Evolutionary conservation across 2,888 invertebrate species (phyloP).

Genomic region (Apamea anceps): DNA sequence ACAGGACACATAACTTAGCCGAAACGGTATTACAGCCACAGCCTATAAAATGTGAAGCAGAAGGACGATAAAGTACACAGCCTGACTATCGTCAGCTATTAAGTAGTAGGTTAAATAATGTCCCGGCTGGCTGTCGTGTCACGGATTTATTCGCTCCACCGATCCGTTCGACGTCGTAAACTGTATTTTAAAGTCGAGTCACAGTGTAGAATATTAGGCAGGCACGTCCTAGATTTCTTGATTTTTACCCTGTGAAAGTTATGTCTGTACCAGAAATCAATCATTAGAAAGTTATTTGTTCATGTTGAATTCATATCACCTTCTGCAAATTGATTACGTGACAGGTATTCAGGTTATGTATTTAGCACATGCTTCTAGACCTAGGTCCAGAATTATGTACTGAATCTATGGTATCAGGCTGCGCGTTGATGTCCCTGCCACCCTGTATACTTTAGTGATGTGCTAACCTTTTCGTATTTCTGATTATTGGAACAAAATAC

Average conservation of each 20-base stretch:
- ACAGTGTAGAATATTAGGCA: conserved; percentile 20
- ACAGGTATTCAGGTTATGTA: background rate
- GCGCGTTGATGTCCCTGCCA: background rate
- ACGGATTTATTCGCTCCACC: conserved; percentile 57
- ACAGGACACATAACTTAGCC: conserved; percentile 29
- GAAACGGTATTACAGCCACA: conserved; percentile 27
- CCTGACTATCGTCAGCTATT: conserved; percentile 58
- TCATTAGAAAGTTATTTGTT: background rate
- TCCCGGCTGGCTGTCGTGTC: conserved; percentile 23
- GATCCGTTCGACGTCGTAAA: conserved; percentile 63
- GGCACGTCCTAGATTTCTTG: background rate
- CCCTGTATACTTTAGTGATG: background rate
- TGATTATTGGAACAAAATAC: background rate
- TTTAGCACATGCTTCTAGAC: background rate
- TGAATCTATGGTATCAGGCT: background rate
- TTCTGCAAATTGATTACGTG: background rate
- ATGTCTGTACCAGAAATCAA: background rate
- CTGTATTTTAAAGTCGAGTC: conserved; percentile 43
- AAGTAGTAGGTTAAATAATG: conserved; percentile 54
- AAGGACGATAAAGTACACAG: conserved; percentile 42
- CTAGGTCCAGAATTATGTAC: background rate
- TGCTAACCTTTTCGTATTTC: background rate
- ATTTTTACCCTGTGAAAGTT: background rate
- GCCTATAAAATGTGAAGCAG: conserved; percentile 57
- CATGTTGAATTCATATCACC: background rate